phyloP scores from a whole-genome alignment of 2,888 invertebrate genomes.

The Plagiodera versicolora region DNA sequence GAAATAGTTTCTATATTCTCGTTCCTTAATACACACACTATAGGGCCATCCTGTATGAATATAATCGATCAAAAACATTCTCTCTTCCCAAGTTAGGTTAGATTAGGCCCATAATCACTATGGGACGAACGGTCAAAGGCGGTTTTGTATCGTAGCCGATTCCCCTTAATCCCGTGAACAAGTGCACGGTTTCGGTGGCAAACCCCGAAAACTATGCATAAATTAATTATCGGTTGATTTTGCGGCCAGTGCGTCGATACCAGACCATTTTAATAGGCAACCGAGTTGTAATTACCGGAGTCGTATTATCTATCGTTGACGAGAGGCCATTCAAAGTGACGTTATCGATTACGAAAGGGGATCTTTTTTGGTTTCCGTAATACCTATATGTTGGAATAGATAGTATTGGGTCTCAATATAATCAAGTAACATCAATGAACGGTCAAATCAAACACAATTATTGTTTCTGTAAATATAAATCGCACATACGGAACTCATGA shows the following conservation, averaged over 20 bases:
- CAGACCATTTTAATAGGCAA: not conserved
- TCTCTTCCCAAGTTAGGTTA: not conserved
- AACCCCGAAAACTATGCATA: conserved; percentile 13
- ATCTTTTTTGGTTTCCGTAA: conserved; percentile 3
- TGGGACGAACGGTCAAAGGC: not conserved
- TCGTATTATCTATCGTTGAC: not conserved
- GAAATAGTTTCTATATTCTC: no score
- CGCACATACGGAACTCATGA: no score
- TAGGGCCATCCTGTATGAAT: no score
- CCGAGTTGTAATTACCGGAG: not conserved
- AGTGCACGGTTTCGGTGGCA: conserved; percentile 4
- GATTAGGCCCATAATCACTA: not conserved
- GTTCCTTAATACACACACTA: no score
- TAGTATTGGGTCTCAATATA: no score
- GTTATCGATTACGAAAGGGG: conserved; percentile 5
- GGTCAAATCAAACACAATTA: no score
- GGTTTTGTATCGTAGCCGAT: not conserved
- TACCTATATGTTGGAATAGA: not conserved
- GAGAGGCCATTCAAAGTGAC: conserved; percentile 13
- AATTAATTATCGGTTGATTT: conserved; percentile 10
- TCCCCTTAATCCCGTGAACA: conserved; percentile 5
- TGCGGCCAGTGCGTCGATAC: not conserved
- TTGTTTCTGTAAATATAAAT: no score
- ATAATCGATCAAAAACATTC: not conserved
- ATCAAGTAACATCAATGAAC: no score